Percentiles rank a stretch among this genome's conserved stretches.
phyloP scores from a whole-genome alignment of 2,113 vertebrate genomes.

The Conger conger region DNA sequence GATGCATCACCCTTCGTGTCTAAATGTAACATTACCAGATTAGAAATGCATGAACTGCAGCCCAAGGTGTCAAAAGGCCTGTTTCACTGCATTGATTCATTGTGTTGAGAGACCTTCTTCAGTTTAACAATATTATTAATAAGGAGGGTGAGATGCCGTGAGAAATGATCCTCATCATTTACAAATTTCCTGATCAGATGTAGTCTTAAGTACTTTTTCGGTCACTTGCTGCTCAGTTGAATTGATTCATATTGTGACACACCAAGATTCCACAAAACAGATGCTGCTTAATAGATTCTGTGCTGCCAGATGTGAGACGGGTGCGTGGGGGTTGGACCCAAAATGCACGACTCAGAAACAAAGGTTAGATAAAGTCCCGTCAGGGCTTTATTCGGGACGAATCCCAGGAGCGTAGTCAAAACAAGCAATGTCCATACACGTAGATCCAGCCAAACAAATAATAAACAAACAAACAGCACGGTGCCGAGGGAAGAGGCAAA shows the following conservation, averaged over 20 bases:
- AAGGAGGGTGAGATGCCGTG: neutral
- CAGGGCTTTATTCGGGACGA: too few relatives aligned
- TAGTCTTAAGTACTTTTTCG: neutral
- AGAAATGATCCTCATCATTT: neutral
- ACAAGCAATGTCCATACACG: too few relatives aligned
- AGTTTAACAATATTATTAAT: conserved; percentile 15
- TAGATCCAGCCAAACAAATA: too few relatives aligned
- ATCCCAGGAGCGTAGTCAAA: too few relatives aligned
- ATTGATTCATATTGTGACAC: neutral
- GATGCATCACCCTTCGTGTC: neutral
- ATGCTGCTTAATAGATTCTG: neutral
- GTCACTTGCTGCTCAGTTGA: conserved; percentile 3
- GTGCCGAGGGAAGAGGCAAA: too few relatives aligned
- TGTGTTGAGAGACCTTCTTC: neutral
- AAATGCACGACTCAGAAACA: too few relatives aligned
- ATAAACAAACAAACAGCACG: too few relatives aligned
- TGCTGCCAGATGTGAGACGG: neutral
- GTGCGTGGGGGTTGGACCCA: too few relatives aligned
- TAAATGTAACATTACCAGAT: conserved; percentile 19
- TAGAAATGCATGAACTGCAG: conserved; percentile 13
- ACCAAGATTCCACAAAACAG: neutral
- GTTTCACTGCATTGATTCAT: conserved; percentile 4
- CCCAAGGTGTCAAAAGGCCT: neutral
- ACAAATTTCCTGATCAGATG: conserved; percentile 16
- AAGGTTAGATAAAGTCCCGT: too few relatives aligned